A percentile compares a stretch with the other conserved stretches of the same genome.
These are phyloP conservation scores for Meriones psammophilus DNA, from an alignment of 2,797 vertebrate species.

Conservation along the genomic window DNA sequence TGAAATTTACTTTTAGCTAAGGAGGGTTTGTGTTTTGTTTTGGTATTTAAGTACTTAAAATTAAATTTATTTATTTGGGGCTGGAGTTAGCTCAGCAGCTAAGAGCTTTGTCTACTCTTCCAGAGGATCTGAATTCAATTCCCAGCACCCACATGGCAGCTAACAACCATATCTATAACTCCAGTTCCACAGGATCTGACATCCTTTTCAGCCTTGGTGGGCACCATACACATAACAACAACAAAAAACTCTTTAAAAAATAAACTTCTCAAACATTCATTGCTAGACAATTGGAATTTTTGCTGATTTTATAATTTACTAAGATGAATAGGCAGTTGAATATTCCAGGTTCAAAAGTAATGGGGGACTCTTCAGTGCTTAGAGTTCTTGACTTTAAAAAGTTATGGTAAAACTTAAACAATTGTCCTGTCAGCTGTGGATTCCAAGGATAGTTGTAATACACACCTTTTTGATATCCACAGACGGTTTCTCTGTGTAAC, in stretches of 20 bases:
- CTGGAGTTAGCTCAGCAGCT: background rate
- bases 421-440: too few relatives aligned
- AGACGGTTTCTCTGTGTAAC: too few relatives aligned
- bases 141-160: background rate
- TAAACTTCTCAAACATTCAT: conserved; percentile 56
- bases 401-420: conserved; percentile 20
- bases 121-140: background rate
- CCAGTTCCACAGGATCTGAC: background rate
- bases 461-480: too few relatives aligned
- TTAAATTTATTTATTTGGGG: background rate
- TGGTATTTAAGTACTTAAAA: conserved; percentile 39
- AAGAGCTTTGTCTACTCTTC: background rate
- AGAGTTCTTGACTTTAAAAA: conserved; percentile 27
- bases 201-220: background rate
- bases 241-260: background rate
- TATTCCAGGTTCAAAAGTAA: conserved; percentile 77
- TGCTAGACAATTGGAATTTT: conserved; percentile 74
- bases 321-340: conserved; percentile 78
- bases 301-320: conserved; percentile 75
- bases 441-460: too few relatives aligned
- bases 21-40: background rate
- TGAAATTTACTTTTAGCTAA: conserved; percentile 68
- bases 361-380: conserved; percentile 69
- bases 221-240: background rate
- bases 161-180: background rate